These are phyloP conservation scores for Leptoteleia sp. DNA, from an alignment of 1,140 invertebrate species.

Conservation along the genomic window DNA sequence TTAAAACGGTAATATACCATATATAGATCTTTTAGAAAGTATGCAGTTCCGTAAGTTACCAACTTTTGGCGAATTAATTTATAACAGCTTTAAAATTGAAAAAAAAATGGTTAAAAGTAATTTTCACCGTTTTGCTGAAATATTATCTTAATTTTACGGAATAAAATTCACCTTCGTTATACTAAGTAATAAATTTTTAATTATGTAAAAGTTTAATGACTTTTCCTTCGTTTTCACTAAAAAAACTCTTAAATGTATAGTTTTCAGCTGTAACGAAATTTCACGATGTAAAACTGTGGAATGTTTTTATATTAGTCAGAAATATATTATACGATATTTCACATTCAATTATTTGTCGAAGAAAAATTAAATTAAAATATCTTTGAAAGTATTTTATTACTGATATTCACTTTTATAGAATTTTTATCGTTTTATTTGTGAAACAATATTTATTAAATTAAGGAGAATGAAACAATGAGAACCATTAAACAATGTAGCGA, in stretches of 20 bases:
- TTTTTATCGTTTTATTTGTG: too few species aligned
- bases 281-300: not conserved
- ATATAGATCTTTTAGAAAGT: constrained; percentile 5
- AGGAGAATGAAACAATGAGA: too few species aligned
- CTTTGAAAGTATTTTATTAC: too few species aligned
- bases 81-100: constrained; percentile 21
- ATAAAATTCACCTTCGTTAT: constrained; percentile 13
- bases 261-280: constrained; percentile 1
- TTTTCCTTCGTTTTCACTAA: constrained; percentile 12
- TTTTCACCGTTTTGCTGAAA: constrained; percentile 18
- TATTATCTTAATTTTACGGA: constrained; percentile 33
- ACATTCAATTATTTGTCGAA: too few species aligned
- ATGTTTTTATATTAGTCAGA: too few species aligned
- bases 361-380: too few species aligned
- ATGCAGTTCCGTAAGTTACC: not conserved
- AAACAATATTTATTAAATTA: too few species aligned
- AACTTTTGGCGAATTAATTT: constrained; percentile 26
- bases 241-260: constrained; percentile 1
- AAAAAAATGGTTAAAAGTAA: constrained; percentile 16
- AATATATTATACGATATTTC: too few species aligned
- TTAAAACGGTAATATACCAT: constrained; percentile 2
- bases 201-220: constrained; percentile 35
- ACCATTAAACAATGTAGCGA: too few species aligned
- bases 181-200: constrained; percentile 29
- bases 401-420: too few species aligned